A percentile compares a stretch with the other conserved stretches of the same genome.
These are phyloP conservation scores for Pollenia angustigena DNA, from an alignment of 2,888 invertebrate genomes.

Conservation along the genomic window DNA sequence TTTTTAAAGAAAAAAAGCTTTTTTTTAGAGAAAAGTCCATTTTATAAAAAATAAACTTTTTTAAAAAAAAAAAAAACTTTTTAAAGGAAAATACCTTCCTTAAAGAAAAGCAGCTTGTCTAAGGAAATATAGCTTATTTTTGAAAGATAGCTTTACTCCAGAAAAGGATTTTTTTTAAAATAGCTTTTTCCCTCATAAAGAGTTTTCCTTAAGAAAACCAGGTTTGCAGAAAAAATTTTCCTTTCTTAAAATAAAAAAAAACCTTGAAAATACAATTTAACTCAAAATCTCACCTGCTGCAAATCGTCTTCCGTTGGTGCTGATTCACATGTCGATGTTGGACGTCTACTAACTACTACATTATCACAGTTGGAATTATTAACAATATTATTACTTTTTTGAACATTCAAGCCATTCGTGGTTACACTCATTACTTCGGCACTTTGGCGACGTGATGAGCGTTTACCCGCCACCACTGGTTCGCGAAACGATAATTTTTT, in stretches of 20 bases:
- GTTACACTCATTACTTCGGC: conserved; percentile 6
- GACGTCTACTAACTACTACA: conserved; percentile 36
- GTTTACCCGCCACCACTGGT: conserved; percentile 85
- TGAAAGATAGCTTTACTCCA: no score
- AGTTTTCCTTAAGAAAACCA: no score
- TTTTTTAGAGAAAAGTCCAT: neutral
- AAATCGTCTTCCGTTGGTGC: conserved; percentile 56
- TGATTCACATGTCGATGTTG: conserved; percentile 57
- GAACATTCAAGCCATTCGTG: conserved; percentile 53
- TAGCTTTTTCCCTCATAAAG: no score
- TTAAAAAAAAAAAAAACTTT: no score
- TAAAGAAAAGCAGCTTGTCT: no score
- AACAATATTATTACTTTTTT: conserved; percentile 27
- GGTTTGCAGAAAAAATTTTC: no score
- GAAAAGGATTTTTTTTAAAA: no score
- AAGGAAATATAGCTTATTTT: no score
- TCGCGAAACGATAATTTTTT: conserved; percentile 95
- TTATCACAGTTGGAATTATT: conserved; percentile 65
- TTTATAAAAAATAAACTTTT: neutral
- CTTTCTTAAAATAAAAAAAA: no score
- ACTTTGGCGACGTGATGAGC: conserved; percentile 76
- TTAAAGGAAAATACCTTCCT: no score
- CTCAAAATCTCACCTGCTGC: conserved; percentile 55
- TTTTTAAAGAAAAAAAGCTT: no score
- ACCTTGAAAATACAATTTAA: no score